Evolutionary conservation across 2,113 vertebrate genomes (phyloP), one percentile per base, ranked within the genome.

Genomic region (Rhombomys opimus): DNA sequence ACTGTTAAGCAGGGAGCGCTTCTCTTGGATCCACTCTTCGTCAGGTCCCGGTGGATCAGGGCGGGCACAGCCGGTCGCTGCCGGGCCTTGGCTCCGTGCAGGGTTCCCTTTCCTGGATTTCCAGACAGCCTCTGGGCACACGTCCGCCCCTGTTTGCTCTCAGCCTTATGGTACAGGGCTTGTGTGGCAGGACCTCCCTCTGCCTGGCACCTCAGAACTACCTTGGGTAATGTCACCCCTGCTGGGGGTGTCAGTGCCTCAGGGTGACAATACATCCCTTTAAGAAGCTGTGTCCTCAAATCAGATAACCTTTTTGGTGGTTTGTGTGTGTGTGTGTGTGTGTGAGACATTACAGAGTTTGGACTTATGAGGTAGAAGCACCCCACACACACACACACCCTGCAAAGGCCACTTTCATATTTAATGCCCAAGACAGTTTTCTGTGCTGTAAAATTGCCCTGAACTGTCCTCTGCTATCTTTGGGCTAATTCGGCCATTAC

Each of bases 1-100:
- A 0, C 59, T 67, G 41, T 8, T 4, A 0, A 3, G 38, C 57
- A 0, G 0, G 0, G 5, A 22, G n/a, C 68, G 68, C 32, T 84
- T 85, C 30, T 72, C 5, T 73, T 73, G 11, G 46, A 77, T 57
- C 46, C 12, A 7, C 4, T 2, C 46, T 46, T 46, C 46, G 41
- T 13, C 13, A 8, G 59, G 77, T 61, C n/a, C 4, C 68, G 0
- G 67, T 2, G n/a, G 87, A 50, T 7, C 81, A 32, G 0, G 80
- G 7, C 17, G 12, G 82, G 72, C 57, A 11, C 5, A 20, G 22
- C n/a, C 27, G 2, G 1, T 25, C 12, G 7, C 54, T 27, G 0
- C 18, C 9, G 13, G 7, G n/a, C 23, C 23, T 18, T 4, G 27
- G 8, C 18, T 78, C 22, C 38, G 52, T 46, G 63, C 3, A 1